A percentile compares a stretch with the other conserved stretches of the same genome.
Evolutionary conservation across 2,113 vertebrate species (phyloP).

Genomic region (Entosphenus tridentatus): DNA sequence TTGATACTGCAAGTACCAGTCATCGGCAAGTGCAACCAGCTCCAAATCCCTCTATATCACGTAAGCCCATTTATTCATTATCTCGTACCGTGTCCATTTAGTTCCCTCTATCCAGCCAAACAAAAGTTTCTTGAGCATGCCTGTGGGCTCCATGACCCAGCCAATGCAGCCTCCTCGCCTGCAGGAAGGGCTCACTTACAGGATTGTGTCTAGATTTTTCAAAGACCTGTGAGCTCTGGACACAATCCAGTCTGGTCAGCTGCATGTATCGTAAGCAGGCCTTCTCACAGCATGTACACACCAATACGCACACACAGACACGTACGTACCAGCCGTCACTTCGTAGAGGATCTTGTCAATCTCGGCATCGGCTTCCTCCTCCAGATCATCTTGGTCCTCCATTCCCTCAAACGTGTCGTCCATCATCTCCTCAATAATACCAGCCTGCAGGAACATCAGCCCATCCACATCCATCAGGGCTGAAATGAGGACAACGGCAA

Average conservation of each 20-base stretch:
- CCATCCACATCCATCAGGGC: background rate
- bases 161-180: background rate
- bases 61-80: too few relatives aligned
- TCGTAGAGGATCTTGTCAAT: constrained; percentile 91
- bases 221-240: background rate
- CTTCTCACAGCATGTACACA: background rate
- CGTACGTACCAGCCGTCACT: constrained; percentile 60
- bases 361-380: constrained; percentile 72
- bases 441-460: constrained; percentile 33
- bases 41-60: too few relatives aligned
- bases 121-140: too few relatives aligned
- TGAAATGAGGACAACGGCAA: background rate
- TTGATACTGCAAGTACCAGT: too few relatives aligned
- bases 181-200: background rate
- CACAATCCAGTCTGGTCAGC: background rate
- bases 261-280: background rate
- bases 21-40: too few relatives aligned
- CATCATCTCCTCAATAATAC: constrained; percentile 94
- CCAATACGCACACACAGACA: background rate
- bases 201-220: constrained; percentile 4
- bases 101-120: too few relatives aligned
- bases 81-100: too few relatives aligned
- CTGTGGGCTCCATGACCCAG: background rate
- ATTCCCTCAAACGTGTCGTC: constrained; percentile 84
- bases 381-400: constrained; percentile 94